Evolutionary conservation across 1,140 invertebrate genomes (phyloP).

Genomic region (Leptopilina boulardi): DNA sequence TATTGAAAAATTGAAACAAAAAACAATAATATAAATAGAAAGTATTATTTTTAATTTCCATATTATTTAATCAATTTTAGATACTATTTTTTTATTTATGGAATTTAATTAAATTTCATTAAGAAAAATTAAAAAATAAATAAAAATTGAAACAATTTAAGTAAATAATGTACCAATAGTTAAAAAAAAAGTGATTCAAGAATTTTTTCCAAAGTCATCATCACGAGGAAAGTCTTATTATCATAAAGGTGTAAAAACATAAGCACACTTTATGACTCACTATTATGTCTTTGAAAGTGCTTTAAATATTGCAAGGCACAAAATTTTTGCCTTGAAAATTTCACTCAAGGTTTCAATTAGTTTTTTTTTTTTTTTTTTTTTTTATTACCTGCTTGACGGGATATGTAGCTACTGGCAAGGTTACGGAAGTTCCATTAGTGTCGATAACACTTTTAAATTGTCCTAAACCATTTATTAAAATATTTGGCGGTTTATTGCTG

Average conservation of each 20-base stretch:
- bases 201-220: neutral
- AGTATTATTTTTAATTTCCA: too few relatives aligned
- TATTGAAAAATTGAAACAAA: too few relatives aligned
- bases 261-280: conserved; percentile 14
- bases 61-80: too few relatives aligned
- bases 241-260: conserved; percentile 38
- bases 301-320: neutral
- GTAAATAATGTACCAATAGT: too few relatives aligned
- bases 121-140: too few relatives aligned
- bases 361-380: conserved; percentile 23
- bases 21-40: too few relatives aligned
- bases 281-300: neutral
- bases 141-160: too few relatives aligned
- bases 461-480: conserved; percentile 88
- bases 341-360: conserved; percentile 28
- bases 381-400: conserved; percentile 78
- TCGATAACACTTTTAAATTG: conserved; percentile 75
- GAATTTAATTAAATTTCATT: too few relatives aligned
- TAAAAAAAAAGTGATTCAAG: neutral
- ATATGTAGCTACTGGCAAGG: conserved; percentile 78
- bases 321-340: conserved; percentile 25
- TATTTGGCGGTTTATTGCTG: conserved; percentile 86
- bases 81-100: too few relatives aligned
- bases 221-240: neutral
- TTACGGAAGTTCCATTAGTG: conserved; percentile 61